Evolutionary conservation across 1,140 invertebrate genomes (phyloP), one percentile per base, ranked within the genome.

Genomic region (Octopus sinensis): DNA sequence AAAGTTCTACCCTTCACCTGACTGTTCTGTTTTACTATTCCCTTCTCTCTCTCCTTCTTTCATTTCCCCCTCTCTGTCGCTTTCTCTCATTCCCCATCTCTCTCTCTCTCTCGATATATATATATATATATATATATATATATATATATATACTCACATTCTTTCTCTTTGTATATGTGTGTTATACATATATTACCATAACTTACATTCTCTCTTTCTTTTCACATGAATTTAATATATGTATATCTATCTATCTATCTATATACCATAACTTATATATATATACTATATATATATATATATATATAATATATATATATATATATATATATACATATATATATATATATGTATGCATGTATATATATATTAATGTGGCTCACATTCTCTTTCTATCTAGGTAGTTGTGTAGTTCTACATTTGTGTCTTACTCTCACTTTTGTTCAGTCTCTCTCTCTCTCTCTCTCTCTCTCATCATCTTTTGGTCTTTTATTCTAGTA

Each of bases 91-190:
- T 7, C 56, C 17, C 6, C 56, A 6, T 7, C 56, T 17, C 56
- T 62, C 17, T 62, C 56, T 62, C 17, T 62, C 56, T 7, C 56
- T 62, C 17, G 56, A 62, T 7, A 62, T 62, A 7, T 62, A 62
- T 62, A 62, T 62, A 62, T 62, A 62, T 62, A 62, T 62, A 62
- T 62, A 62, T 62, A 62, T 62, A 62, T 62, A 62, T 62, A 62
- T 62, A 62, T 62, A 62, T 43, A 43, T 43, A 43, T 43, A 43
- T n/a, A n/a, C n/a, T n/a, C n/a, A n/a, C n/a, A n/a, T n/a, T n/a
- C n/a, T n/a, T n/a, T n/a, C n/a, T n/a, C n/a, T n/a, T n/a, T n/a
- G 17, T 62, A 62, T 62, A 62, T 62, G 17, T 62, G 17, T 62
- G 17, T 62, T 62, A 62, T 62, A 62, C 3, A 62, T 62, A 62